phyloP scores from a whole-genome alignment of 2,888 invertebrate genomes.

The Dryobotodes eremita region DNA sequence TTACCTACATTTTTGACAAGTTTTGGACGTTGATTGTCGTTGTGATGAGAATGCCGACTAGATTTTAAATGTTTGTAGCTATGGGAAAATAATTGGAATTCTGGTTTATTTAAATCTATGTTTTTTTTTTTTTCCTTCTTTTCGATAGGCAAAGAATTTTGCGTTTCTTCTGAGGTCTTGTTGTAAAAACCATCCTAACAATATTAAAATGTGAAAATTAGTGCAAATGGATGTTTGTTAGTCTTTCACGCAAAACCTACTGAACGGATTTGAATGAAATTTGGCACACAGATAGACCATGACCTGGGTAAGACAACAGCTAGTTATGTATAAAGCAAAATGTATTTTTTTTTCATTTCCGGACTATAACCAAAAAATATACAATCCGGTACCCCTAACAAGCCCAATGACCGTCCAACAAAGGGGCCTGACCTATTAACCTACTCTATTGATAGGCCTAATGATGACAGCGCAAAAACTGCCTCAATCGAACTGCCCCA shows the following conservation, averaged over 20 bases:
- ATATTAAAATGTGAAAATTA: no score
- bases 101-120: neutral
- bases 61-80: no score
- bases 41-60: neutral
- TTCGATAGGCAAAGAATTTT: neutral
- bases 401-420: constrained; percentile 13
- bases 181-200: neutral
- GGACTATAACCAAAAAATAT: neutral
- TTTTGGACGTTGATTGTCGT: neutral
- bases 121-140: neutral
- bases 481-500: constrained; percentile 12
- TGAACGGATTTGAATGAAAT: no score
- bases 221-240: no score
- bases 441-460: neutral
- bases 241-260: no score
- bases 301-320: no score
- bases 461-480: constrained; percentile 45
- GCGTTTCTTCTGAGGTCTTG: neutral
- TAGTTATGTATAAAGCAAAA: no score
- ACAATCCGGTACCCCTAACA: neutral
- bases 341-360: neutral
- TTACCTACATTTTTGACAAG: neutral
- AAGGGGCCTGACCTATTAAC: constrained; percentile 36
- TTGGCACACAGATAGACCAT: no score
- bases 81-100: neutral